phyloP scores from a whole-genome alignment of 2,113 vertebrate genomes.

The Tyrannus savana region DNA sequence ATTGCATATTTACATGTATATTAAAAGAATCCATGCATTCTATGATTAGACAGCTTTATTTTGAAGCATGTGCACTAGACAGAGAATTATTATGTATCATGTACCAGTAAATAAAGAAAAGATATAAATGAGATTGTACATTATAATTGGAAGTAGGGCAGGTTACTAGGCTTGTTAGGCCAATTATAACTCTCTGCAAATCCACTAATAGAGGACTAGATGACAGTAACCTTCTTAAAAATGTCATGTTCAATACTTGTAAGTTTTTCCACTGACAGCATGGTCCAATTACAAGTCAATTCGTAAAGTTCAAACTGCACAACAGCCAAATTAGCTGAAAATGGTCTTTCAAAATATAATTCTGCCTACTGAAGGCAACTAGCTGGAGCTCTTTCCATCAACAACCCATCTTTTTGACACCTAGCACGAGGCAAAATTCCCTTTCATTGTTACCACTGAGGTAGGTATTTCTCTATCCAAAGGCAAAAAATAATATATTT shows the following conservation, averaged over 20 bases:
- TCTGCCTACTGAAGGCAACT: not conserved
- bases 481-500: not conserved
- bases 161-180: slow-evolving; percentile 73
- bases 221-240: slow-evolving; percentile 77
- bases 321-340: slow-evolving; percentile 68
- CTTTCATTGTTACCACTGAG: not conserved
- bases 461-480: not conserved
- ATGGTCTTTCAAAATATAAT: slow-evolving; percentile 58
- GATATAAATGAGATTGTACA: slow-evolving; percentile 42
- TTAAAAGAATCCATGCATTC: not conserved
- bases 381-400: not conserved
- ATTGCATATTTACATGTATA: not conserved
- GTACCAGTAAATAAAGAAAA: slow-evolving; percentile 60
- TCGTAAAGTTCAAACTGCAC: slow-evolving; percentile 67
- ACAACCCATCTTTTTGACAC: not conserved
- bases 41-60: not conserved
- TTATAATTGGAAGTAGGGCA: slow-evolving; percentile 74
- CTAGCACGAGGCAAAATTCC: not conserved
- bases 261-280: slow-evolving; percentile 70
- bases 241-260: slow-evolving; percentile 77
- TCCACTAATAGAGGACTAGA: slow-evolving; percentile 71
- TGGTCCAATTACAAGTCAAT: slow-evolving; percentile 77
- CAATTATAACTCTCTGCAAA: slow-evolving; percentile 77
- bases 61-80: not conserved
- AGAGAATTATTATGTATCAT: not conserved